Base-by-base conservation (phyloP, 2,113 vertebrate species). In the Gymnogyps californianus region DNA sequence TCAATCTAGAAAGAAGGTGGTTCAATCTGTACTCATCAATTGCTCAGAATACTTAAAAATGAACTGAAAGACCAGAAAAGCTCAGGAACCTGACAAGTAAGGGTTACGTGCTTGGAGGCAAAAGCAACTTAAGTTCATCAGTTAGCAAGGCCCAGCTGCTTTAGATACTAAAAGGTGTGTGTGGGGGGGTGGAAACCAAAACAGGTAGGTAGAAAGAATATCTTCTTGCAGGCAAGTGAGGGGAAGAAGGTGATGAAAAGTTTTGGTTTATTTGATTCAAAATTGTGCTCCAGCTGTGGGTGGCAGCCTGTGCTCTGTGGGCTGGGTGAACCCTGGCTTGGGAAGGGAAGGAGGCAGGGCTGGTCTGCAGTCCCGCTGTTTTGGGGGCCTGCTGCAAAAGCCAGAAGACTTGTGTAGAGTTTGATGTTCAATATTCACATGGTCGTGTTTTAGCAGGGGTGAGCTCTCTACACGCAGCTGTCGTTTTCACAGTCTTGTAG, bases 81-180 rank as follows among this genome's bases (percentile, higher is more conserved):
- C 21, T 42, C 13, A 32, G 26, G 87, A 86, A 46, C 21, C 22
- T 74, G 62, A 16, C 6, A 36, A 15, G 8, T 18, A 19, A 64
- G 58, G 42, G 28, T 32, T 51, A 32, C 0, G 0, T 13, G 16
- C 18, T 51, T 26, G 22, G 42, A 51, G 12, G 49, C 31, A 19
- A 49, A 58, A 75, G 61, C 16, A 20, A 13, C 29, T 38, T 9
- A 18, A 51, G 17, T 22, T 40, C 26, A 55, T 64, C 4, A 11
- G 7, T 47, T 38, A 54, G 9, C 29, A 42, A 59, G n/a, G 21
- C 14, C 21, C 47, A 49, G 11, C 15, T 95, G 34, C 22, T 80
- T 52, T 24, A 59, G 46, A 4, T 36, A 36, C 2, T 36, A 4
- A 52, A 83, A 54, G 25, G 22, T 14, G 6, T 38, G 13, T 38